These are phyloP conservation scores for Stegophylla sp. DNA, from an alignment of 2,888 invertebrate genomes.

Conservation along the genomic window DNA sequence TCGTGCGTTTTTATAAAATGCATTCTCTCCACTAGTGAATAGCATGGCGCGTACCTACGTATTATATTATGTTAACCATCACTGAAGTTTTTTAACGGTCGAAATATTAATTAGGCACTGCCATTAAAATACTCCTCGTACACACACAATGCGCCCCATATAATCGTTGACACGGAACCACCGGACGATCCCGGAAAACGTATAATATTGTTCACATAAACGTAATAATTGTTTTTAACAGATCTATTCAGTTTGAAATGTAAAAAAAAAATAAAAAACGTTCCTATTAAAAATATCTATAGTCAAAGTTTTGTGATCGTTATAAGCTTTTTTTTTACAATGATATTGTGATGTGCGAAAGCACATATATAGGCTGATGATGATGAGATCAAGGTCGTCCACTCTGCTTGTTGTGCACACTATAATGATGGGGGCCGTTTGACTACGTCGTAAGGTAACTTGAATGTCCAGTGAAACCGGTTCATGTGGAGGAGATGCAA, in stretches of 20 bases:
- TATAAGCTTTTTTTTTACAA: conserved; percentile 27
- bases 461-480: conserved; percentile 37
- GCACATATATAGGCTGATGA: conserved; percentile 23
- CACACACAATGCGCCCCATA: conserved; percentile 22
- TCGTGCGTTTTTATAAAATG: conserved; percentile 4
- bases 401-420: not conserved
- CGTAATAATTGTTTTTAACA: not conserved
- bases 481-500: conserved; percentile 3
- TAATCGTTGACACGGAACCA: conserved; percentile 41
- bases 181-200: conserved; percentile 9
- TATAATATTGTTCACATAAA: not conserved
- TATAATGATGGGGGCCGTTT: conserved; percentile 38
- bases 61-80: conserved; percentile 1
- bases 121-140: conserved; percentile 16
- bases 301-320: conserved; percentile 21
- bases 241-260: not conserved
- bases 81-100: conserved; percentile 52
- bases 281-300: conserved; percentile 14
- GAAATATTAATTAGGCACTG: conserved; percentile 44
- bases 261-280: not conserved
- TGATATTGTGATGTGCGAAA: conserved; percentile 46
- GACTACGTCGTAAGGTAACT: conserved; percentile 43
- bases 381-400: conserved; percentile 49
- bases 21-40: not conserved
- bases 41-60: not conserved